phyloP scores from a whole-genome alignment of 1,140 invertebrate genomes.

The Tyrophagus putrescentiae region DNA sequence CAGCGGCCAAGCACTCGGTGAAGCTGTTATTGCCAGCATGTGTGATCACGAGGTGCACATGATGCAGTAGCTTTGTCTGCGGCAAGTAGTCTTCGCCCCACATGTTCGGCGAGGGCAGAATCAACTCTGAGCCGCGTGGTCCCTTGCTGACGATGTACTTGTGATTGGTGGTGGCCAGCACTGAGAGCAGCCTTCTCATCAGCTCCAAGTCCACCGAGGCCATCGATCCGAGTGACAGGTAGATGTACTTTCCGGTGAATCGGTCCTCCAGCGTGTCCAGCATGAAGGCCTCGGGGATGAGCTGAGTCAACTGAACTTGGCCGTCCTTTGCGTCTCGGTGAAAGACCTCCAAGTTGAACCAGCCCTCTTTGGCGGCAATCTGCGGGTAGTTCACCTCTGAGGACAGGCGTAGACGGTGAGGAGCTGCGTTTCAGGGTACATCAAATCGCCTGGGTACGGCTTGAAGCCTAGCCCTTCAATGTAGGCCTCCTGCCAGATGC shows the following conservation, averaged over 20 bases:
- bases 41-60: constrained; percentile 18
- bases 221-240: constrained; percentile 21
- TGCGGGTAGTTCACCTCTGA: neutral
- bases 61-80: constrained; percentile 12
- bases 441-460: neutral
- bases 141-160: constrained; percentile 16
- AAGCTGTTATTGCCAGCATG: constrained; percentile 19
- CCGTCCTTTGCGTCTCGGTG: neutral
- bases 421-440: neutral
- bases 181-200: neutral
- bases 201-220: constrained; percentile 13
- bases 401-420: neutral
- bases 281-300: neutral
- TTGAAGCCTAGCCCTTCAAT: too few relatives aligned
- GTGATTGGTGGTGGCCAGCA: too few relatives aligned
- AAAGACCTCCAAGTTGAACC: neutral
- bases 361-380: neutral
- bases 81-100: constrained; percentile 22
- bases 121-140: constrained; percentile 5
- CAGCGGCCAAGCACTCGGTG: neutral
- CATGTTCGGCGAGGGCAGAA: constrained; percentile 23
- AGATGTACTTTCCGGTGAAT: constrained; percentile 20
- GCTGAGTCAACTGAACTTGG: neutral
- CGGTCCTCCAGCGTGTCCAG: constrained; percentile 9
- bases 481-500: too few relatives aligned